Percentiles rank a stretch among this genome's conserved stretches.
phyloP scores from a whole-genome alignment of 2,888 invertebrate genomes.

The Phania funesta region DNA sequence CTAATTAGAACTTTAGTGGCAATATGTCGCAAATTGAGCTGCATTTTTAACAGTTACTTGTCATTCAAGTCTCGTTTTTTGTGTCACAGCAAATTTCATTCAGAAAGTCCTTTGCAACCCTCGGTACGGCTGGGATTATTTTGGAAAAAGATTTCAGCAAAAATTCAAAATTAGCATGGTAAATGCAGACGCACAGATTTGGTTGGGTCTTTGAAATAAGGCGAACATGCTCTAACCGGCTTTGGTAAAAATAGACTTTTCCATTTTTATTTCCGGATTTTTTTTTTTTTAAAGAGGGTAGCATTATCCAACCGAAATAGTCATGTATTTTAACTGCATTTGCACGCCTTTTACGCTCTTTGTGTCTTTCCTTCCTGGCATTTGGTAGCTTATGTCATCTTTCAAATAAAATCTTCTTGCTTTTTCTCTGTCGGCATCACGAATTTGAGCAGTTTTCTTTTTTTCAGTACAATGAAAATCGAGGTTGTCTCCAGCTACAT shows the following conservation, averaged over 20 bases:
- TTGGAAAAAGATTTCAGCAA: conserved; percentile 2
- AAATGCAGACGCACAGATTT: too few relatives aligned
- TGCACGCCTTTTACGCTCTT: conserved; percentile 12
- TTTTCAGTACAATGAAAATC: not conserved
- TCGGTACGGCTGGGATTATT: not conserved
- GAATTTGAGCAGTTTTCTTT: not conserved
- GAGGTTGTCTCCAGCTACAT: not conserved
- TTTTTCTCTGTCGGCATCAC: conserved; percentile 28
- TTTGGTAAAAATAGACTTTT: conserved; percentile 3
- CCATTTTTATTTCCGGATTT: conserved; percentile 34
- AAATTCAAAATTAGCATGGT: conserved; percentile 18
- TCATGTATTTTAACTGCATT: conserved; percentile 30
- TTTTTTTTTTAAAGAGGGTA: conserved; percentile 22
- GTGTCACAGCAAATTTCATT: conserved; percentile 32
- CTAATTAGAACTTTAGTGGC: conserved; percentile 17
- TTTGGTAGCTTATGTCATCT: conserved; percentile 17
- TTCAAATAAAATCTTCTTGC: conserved; percentile 20
- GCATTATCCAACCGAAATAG: conserved; percentile 19
- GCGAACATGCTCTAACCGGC: conserved; percentile 15
- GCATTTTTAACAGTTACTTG: conserved; percentile 15
- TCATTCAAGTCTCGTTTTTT: conserved; percentile 28
- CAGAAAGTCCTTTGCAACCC: not conserved
- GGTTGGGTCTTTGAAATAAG: conserved; percentile 1
- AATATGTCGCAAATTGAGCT: conserved; percentile 31
- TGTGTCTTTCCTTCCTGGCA: conserved; percentile 24